Evolutionary conservation across 2,797 vertebrate genomes (phyloP).

Genomic region (Fratercula arctica): DNA sequence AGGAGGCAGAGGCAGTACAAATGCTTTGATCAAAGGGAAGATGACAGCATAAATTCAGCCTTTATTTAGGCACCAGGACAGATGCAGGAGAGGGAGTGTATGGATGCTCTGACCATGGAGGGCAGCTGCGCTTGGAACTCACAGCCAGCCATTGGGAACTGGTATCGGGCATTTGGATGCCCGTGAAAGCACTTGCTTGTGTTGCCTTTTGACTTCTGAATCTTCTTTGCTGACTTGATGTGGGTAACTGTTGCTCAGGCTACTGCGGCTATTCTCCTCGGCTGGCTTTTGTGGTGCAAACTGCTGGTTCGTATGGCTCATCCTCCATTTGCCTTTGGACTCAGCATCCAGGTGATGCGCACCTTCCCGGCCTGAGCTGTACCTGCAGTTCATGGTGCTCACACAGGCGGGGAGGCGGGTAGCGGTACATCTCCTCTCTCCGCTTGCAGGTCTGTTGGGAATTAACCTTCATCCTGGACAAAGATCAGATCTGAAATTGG

Average conservation of each 20-base stretch:
- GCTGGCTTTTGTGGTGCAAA: background rate
- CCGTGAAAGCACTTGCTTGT: background rate
- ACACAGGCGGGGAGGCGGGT: background rate
- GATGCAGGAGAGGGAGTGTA: background rate
- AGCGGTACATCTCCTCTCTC: background rate
- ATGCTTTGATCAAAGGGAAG: background rate
- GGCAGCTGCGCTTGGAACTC: background rate
- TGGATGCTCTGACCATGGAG: accelerated
- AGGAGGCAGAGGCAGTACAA: background rate
- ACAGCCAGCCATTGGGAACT: background rate
- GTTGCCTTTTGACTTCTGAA: background rate
- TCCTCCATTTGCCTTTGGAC: background rate
- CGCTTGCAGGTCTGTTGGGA: background rate
- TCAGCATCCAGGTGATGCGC: background rate
- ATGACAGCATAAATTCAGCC: background rate
- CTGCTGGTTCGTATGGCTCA: background rate
- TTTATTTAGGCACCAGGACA: background rate
- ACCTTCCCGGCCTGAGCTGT: background rate
- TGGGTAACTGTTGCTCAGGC: background rate
- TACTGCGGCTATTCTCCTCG: background rate
- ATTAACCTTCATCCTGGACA: background rate
- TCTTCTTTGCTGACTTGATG: background rate
- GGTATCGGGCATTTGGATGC: background rate
- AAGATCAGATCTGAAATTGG: background rate
- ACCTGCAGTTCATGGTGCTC: background rate